A percentile compares a stretch with the other conserved stretches of the same genome.
Evolutionary conservation across 2,888 invertebrate genomes (phyloP).

Genomic region (Polydrusus pterygomalis): DNA sequence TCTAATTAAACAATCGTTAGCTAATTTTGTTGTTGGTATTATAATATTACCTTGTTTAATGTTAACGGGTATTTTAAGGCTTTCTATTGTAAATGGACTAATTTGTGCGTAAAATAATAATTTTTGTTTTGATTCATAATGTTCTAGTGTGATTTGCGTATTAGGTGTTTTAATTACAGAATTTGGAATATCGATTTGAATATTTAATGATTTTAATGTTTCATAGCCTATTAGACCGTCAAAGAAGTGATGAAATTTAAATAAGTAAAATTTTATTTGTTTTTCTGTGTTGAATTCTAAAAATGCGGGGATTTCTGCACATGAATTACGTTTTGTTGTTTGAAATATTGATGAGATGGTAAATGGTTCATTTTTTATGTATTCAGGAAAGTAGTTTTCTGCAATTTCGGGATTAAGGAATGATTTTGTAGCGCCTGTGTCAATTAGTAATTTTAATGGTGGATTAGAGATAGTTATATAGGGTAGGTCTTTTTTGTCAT

Average conservation of each 20-base stretch:
- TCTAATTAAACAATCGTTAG: constrained; percentile 5
- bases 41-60: constrained; percentile 33
- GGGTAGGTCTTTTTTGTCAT: constrained; percentile 25
- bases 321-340: constrained; percentile 10
- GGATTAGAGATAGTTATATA: constrained; percentile 16
- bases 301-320: constrained; percentile 24
- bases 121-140: constrained; percentile 27
- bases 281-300: constrained; percentile 28
- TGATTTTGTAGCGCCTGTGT: constrained; percentile 19
- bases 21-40: constrained; percentile 20
- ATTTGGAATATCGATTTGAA: constrained; percentile 7
- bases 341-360: constrained; percentile 26
- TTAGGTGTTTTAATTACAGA: not conserved
- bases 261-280: constrained; percentile 27
- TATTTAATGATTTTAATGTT: constrained; percentile 45
- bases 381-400: constrained; percentile 26
- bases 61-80: constrained; percentile 34
- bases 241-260: constrained; percentile 39
- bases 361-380: constrained; percentile 22
- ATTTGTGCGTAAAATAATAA: constrained; percentile 13
- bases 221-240: constrained; percentile 51
- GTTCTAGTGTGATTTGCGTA: not conserved
- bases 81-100: constrained; percentile 24
- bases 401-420: constrained; percentile 24
- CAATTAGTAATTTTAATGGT: constrained; percentile 28